A percentile compares a stretch with the other conserved stretches of the same genome.
Evolutionary conservation across 1,140 invertebrate species (phyloP).

Genomic region (Tetramorium parvispinum): DNA sequence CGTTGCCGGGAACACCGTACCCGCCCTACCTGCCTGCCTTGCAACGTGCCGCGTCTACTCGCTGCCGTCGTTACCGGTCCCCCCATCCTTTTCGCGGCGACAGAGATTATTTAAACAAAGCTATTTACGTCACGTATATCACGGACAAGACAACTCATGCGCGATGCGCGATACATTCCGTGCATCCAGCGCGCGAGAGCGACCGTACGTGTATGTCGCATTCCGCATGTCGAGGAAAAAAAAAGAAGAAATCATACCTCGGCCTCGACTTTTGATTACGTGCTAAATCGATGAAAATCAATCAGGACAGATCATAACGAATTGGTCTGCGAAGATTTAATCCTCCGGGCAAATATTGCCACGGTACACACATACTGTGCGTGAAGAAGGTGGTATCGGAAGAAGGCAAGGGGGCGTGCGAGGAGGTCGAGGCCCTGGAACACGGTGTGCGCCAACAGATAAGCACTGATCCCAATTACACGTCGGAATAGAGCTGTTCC

Average conservation of each 20-base stretch:
- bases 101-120: slow-evolving; percentile 57
- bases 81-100: background rate
- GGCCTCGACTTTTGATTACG: background rate
- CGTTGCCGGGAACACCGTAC: slow-evolving; percentile 27
- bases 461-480: slow-evolving; percentile 85
- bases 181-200: background rate
- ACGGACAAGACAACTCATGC: background rate
- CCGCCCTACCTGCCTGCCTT: background rate
- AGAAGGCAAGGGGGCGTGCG: slow-evolving; percentile 30
- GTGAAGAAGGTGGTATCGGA: slow-evolving; percentile 47
- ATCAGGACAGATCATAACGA: slow-evolving; percentile 20
- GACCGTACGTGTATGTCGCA: background rate
- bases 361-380: slow-evolving; percentile 50
- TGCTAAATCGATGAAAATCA: background rate
- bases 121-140: slow-evolving; percentile 28
- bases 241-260: background rate
- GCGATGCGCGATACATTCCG: background rate
- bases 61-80: background rate
- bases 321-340: slow-evolving; percentile 37
- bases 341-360: slow-evolving; percentile 49
- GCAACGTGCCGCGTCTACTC: background rate
- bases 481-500: slow-evolving; percentile 75
- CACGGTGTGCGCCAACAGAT: slow-evolving; percentile 81
- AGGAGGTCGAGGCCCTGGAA: slow-evolving; percentile 59
- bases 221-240: background rate